Evolutionary conservation across 2,888 invertebrate genomes (phyloP).

Genomic region (Trissoscelio sp.): DNA sequence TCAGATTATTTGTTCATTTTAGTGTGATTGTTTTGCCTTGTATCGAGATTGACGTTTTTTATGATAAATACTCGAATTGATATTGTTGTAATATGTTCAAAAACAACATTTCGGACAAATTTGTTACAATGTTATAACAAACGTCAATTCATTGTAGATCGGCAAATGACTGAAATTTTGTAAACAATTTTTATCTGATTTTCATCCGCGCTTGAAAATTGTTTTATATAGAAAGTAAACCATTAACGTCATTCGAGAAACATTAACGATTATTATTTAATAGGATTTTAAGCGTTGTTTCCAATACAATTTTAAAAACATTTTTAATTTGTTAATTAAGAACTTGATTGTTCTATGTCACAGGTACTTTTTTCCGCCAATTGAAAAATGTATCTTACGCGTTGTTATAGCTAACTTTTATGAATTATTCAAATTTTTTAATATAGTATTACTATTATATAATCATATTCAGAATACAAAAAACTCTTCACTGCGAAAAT

Average conservation of each 20-base stretch:
- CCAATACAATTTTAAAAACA: conserved; percentile 34
- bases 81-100: neutral
- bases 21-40: conserved; percentile 43
- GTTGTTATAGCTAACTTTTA: conserved; percentile 50
- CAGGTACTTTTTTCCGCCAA: conserved; percentile 15
- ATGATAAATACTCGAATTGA: neutral
- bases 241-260: neutral
- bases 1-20: conserved; percentile 14
- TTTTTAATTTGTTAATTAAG: conserved; percentile 42
- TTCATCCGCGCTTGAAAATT: conserved; percentile 8
- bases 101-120: too few species aligned
- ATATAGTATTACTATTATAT: conserved; percentile 52
- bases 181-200: conserved; percentile 22
- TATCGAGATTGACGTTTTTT: conserved; percentile 41
- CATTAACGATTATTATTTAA: conserved; percentile 24
- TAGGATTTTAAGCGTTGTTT: conserved; percentile 38
- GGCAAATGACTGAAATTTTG: conserved; percentile 53
- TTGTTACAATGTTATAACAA: too few species aligned
- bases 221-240: neutral
- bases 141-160: conserved; percentile 36
- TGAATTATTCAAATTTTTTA: conserved; percentile 44
- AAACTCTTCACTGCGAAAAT: conserved; percentile 19
- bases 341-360: conserved; percentile 29
- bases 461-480: conserved; percentile 15
- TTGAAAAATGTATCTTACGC: conserved; percentile 15